Evolutionary conservation across 2,888 invertebrate genomes (phyloP), one percentile per base, ranked within the genome.

Genomic region (Andrena hattorfiana): DNA sequence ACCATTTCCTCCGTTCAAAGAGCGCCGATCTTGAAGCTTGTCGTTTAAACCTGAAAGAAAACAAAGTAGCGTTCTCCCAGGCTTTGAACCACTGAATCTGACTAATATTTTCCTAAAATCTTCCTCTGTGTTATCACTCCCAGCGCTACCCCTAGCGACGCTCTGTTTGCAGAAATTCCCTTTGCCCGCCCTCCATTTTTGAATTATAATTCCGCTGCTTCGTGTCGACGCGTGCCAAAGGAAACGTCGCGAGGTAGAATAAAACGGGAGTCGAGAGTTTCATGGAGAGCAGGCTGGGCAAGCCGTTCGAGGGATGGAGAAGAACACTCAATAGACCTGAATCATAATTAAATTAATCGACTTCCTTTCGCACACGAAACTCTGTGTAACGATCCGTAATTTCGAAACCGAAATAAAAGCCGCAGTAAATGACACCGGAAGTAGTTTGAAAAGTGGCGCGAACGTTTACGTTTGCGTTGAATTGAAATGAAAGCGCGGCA

Each of bases 261-360:
- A 70, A 70, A 77, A 69, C 20, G 16, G 23, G 13, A 23, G 23
- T 2, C 8, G n/a, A 28, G n/a, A 20, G 51, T 67, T 30, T 66
- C 26, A 8, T 3, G 30, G 23, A 20, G 23, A 73, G 23, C 8
- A 73, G 63, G 64, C 28, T 63, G 23, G 56, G 7, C 2, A 56
- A 67, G 26, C 13, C 8, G 42, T 49, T 42, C 1, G 20, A n/a
- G 10, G 51, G 8, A 79, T 42, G 49, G 68, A 63, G 56, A 16
- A 7, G 67, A 28, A 5, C 48, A 56, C 63, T 79, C 76, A 77
- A 80, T 80, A 62, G 59, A 28, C 60, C 54, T 78, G 72, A 72
- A 48, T 72, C 77, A 83, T 86, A 86, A 85, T 85, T 83, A 77
- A 85, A 84, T 83, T 83, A 83, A 73, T 71, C 59, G 59, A 60